These are phyloP conservation scores for Puffinus mauretanicus DNA, from an alignment of 2,113 vertebrate genomes.

Conservation along the genomic window DNA sequence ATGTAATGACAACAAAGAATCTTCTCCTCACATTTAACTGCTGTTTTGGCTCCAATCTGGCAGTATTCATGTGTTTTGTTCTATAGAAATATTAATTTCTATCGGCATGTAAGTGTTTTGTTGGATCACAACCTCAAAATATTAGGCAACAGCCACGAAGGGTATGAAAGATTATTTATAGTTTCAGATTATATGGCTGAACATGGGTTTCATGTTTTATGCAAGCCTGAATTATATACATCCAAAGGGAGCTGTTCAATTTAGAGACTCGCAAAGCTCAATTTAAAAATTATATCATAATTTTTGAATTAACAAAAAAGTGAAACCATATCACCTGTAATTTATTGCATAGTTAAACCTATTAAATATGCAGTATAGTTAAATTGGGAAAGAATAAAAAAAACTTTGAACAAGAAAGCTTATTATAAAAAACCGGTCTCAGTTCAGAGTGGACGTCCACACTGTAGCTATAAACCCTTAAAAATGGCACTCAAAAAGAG, in stretches of 20 bases:
- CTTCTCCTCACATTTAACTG: neutral
- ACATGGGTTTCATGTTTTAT: neutral
- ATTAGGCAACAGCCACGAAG: neutral
- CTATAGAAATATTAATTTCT: neutral
- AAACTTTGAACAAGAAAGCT: neutral
- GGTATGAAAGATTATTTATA: neutral
- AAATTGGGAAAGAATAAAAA: neutral
- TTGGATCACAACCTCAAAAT: neutral
- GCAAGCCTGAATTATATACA: neutral
- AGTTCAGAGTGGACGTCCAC: neutral
- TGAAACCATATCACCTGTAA: neutral
- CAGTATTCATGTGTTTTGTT: neutral
- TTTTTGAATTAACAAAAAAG: constrained; percentile 27
- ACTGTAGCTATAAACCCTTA: neutral
- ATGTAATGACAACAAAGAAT: neutral
- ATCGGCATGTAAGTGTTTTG: neutral
- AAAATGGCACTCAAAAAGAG: neutral
- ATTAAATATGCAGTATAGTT: neutral
- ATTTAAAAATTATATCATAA: neutral
- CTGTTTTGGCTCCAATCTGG: neutral
- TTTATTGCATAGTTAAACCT: neutral
- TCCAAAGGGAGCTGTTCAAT: neutral
- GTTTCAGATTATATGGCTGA: neutral
- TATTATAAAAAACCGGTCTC: neutral
- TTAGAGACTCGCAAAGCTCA: neutral